phyloP scores from a whole-genome alignment of 2,888 invertebrate species.

The Deilephila porcellus region DNA sequence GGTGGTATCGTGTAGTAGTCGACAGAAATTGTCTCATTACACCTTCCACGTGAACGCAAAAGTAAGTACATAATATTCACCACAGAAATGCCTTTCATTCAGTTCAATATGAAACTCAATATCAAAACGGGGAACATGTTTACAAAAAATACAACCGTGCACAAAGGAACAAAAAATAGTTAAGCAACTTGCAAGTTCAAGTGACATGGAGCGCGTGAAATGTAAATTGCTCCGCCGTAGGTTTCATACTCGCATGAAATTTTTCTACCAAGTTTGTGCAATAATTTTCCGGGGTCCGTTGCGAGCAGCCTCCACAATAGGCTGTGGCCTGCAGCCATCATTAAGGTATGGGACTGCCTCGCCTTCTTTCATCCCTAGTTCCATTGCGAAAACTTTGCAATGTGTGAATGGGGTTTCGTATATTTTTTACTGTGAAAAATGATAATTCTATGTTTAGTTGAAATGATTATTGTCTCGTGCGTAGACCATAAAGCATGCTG shows the following conservation, averaged over 20 bases:
- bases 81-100: too few relatives aligned
- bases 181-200: slow-evolving; percentile 11
- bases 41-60: too few relatives aligned
- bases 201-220: slow-evolving; percentile 15
- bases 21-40: too few relatives aligned
- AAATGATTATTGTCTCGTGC: slow-evolving; percentile 16
- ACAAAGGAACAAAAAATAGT: slow-evolving; percentile 11
- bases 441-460: slow-evolving; percentile 14
- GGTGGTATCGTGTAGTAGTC: too few relatives aligned
- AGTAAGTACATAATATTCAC: too few relatives aligned
- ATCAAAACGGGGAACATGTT: not conserved
- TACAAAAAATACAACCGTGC: not conserved
- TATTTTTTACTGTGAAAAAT: slow-evolving; percentile 15
- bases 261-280: slow-evolving; percentile 61
- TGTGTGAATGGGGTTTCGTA: slow-evolving; percentile 24
- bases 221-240: slow-evolving; percentile 12
- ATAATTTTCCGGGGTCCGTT: slow-evolving; percentile 76
- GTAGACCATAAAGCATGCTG: not conserved
- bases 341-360: slow-evolving; percentile 38
- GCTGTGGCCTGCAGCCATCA: slow-evolving; percentile 44
- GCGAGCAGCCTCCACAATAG: slow-evolving; percentile 61
- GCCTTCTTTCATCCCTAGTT: slow-evolving; percentile 29
- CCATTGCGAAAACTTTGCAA: slow-evolving; percentile 27
- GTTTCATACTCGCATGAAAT: slow-evolving; percentile 45
- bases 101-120: too few relatives aligned